Percentiles rank a stretch among this genome's conserved stretches.
These are phyloP conservation scores for Rafetus swinhoei DNA, from an alignment of 2,113 vertebrate species.

Conservation along the genomic window DNA sequence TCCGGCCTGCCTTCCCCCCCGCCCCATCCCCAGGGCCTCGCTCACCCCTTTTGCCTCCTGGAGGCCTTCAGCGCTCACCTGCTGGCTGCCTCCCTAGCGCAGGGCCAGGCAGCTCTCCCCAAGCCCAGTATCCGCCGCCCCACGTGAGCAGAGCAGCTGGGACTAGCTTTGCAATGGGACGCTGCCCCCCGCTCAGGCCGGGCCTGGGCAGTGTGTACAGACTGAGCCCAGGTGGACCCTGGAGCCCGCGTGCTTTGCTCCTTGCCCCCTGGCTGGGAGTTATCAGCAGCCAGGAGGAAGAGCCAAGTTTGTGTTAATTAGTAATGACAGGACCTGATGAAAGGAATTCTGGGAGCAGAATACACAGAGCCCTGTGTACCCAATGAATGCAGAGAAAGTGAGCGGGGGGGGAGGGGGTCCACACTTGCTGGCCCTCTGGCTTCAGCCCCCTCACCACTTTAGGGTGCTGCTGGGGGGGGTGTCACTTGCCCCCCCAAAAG, in stretches of 20 bases:
- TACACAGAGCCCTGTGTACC: constrained; percentile 61
- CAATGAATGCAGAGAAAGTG: constrained; percentile 43
- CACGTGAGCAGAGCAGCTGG: too few species aligned
- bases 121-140: too few species aligned
- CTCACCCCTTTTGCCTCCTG: neutral
- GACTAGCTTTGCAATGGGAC: accelerated
- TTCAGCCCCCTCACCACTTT: accelerated
- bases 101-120: too few species aligned
- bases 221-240: neutral
- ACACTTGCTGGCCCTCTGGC: neutral
- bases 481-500: neutral
- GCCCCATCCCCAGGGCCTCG: neutral
- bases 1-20: neutral
- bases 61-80: neutral
- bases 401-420: neutral
- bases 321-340: constrained; percentile 40
- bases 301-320: constrained; percentile 65
- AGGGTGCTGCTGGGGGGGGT: too few species aligned
- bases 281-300: constrained; percentile 1
- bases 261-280: constrained; percentile 38
- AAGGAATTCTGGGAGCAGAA: constrained; percentile 55
- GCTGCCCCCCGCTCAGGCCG: neutral
- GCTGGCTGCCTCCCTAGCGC: neutral
- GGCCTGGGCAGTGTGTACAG: accelerated
- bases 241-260: neutral